Conservation (phyloP, 35 echinoderm and acorn worm species). For the Strongylocentrotus purpuratus region DNA sequence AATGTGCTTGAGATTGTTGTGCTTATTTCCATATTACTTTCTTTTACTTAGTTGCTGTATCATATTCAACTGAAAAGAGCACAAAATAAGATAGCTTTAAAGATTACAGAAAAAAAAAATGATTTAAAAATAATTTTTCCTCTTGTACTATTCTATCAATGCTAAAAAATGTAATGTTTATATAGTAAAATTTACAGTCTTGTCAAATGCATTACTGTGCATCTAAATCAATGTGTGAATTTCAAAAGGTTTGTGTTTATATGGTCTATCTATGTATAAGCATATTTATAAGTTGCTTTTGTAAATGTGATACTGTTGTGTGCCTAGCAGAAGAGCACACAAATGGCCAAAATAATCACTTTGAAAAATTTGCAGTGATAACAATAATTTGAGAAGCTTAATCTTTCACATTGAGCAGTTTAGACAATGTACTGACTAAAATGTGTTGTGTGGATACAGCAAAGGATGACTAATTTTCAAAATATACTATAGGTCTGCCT, state of each 20-base stretch:
- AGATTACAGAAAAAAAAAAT: neutral
- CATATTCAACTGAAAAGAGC: neutral
- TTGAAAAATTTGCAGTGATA: too few species aligned
- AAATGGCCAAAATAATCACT: neutral
- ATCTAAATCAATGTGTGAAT: neutral
- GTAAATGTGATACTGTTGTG: neutral
- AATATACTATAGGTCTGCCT: neutral
- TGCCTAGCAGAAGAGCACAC: neutral
- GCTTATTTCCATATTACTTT: neutral
- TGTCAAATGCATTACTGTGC: neutral
- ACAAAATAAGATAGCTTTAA: neutral
- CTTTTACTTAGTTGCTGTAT: neutral
- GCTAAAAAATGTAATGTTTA: neutral
- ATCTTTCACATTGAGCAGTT: too few species aligned
- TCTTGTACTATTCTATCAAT: too few species aligned
- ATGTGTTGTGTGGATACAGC: neutral
- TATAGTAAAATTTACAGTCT: neutral
- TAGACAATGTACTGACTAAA: too few species aligned
- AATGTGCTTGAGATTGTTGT: neutral
- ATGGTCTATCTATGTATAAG: neutral
- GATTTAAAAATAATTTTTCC: neutral
- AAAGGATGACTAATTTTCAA: neutral
- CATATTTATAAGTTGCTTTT: neutral
- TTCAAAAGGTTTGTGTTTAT: neutral
- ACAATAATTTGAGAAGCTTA: too few species aligned